Conservation (phyloP, 2,797 vertebrate species). For the Catamblyrhynchus diadema region DNA sequence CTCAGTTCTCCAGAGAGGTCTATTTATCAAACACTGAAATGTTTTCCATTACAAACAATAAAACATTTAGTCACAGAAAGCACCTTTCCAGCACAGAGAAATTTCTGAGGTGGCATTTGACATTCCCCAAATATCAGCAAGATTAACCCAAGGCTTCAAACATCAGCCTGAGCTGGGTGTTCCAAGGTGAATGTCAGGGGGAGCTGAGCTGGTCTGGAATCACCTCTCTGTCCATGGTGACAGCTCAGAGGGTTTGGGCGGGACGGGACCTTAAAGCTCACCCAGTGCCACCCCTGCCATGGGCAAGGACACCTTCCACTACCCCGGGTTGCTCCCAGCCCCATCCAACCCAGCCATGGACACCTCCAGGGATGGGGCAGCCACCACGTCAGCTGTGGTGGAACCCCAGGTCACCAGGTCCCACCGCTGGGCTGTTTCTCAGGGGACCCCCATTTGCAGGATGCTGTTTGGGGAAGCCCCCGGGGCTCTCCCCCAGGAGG, state of each 20-base stretch:
- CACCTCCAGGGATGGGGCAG: not conserved
- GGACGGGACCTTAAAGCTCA: not conserved
- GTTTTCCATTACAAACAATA: not conserved
- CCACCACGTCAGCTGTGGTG: not conserved
- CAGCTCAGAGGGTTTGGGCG: not conserved
- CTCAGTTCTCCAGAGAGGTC: not conserved
- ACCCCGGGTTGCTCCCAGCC: fast-evolving
- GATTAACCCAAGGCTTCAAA: not conserved
- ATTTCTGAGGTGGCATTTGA: not conserved
- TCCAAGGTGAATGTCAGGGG: not conserved
- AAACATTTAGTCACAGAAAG: not conserved
- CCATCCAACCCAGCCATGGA: not conserved
- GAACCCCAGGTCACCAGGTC: not conserved
- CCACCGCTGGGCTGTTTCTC: not conserved
- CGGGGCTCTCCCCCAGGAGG: not conserved
- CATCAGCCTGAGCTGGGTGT: not conserved
- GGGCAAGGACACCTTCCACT: not conserved
- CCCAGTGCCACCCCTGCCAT: not conserved
- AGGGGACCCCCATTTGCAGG: not conserved
- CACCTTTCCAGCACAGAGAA: not conserved
- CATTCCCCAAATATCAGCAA: not conserved
- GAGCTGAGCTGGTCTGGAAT: not conserved
- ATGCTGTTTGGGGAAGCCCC: not conserved
- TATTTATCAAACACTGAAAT: not conserved
- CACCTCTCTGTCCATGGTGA: not conserved